Percentiles rank a stretch among this genome's conserved stretches.
These are phyloP conservation scores for Theristicus caerulescens DNA, from an alignment of 2,113 vertebrate species.

Conservation along the genomic window DNA sequence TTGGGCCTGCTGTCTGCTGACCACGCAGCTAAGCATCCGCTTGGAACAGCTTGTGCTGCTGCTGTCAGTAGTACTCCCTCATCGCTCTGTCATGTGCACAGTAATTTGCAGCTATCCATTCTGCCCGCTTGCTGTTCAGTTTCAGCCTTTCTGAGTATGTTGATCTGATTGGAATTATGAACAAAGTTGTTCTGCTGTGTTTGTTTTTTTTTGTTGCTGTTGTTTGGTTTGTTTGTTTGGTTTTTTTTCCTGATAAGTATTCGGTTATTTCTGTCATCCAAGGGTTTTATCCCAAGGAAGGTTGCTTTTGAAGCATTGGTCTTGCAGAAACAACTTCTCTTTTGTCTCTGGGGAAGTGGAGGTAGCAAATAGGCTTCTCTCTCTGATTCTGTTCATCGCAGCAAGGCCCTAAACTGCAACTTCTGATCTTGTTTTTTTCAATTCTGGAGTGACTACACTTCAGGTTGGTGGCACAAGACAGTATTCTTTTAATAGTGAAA, in stretches of 20 bases:
- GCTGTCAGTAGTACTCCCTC: background rate
- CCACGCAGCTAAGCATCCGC: fast-evolving
- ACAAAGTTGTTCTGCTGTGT: background rate
- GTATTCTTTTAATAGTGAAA: background rate
- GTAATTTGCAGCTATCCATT: background rate
- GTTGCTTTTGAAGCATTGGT: background rate
- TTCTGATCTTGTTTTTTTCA: background rate
- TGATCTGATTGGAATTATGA: fast-evolving
- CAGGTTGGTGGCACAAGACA: background rate
- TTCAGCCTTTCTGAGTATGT: background rate
- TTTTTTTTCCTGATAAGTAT: background rate
- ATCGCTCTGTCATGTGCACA: fast-evolving
- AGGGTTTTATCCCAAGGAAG: background rate
- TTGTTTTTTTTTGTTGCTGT: background rate
- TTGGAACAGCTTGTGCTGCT: background rate
- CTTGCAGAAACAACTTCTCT: background rate
- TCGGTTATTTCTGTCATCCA: background rate
- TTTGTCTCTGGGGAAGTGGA: background rate
- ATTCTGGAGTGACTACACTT: background rate
- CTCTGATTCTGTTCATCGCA: background rate
- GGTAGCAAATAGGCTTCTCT: background rate
- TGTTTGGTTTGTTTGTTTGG: too few species aligned
- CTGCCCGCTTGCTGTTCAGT: fast-evolving
- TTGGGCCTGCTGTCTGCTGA: background rate
- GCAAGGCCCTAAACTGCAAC: background rate